Evolutionary conservation across 2,797 vertebrate genomes (phyloP).

Genomic region (Percopsis omiscomaycus): DNA sequence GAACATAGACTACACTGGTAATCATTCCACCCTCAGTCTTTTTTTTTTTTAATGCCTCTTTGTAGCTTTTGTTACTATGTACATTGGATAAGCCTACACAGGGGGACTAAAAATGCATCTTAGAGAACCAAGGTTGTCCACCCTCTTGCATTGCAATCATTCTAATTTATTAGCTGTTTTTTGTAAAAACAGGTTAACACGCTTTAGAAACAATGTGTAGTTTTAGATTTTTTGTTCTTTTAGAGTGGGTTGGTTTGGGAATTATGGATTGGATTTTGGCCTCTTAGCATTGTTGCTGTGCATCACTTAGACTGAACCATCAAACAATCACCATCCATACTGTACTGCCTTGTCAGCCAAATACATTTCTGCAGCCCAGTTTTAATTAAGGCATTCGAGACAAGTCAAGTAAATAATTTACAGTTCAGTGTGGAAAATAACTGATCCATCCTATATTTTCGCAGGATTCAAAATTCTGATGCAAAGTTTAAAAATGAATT

Average conservation of each 20-base stretch:
- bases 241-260: neutral
- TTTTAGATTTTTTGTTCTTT: conserved; percentile 30
- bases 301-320: neutral
- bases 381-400: neutral
- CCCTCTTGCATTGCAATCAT: conserved; percentile 16
- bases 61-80: no score
- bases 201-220: conserved; percentile 42
- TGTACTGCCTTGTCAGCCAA: neutral
- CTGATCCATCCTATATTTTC: no score
- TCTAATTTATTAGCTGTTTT: conserved; percentile 56
- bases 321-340: neutral
- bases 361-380: neutral
- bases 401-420: neutral
- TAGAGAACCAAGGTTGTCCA: no score
- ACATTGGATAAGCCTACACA: no score
- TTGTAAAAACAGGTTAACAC: conserved; percentile 51
- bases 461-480: neutral
- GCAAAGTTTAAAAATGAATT: neutral
- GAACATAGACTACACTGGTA: no score
- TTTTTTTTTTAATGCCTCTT: no score
- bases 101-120: no score
- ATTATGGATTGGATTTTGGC: conserved; percentile 8
- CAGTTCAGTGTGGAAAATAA: no score
- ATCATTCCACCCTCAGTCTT: no score
- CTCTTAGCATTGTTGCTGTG: conserved; percentile 5